Percentiles rank a stretch among this genome's conserved stretches.
These are phyloP conservation scores for Euphydryas editha DNA, from an alignment of 2,888 invertebrate genomes.

Conservation along the genomic window DNA sequence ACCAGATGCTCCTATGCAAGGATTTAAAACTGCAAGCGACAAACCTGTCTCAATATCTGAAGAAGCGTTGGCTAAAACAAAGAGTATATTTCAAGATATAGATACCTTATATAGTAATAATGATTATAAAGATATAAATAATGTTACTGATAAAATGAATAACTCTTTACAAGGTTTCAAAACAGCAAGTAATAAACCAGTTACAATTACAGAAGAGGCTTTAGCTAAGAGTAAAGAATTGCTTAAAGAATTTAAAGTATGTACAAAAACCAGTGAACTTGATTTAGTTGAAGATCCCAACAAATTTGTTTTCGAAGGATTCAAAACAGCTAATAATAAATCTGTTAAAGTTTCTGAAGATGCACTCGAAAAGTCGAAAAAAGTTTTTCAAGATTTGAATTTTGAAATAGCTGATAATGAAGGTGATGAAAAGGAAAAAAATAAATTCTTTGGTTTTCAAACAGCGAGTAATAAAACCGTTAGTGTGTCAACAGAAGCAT, in stretches of 20 bases:
- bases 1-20: slow-evolving; percentile 21
- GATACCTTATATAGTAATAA: slow-evolving; percentile 11
- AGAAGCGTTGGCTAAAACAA: slow-evolving; percentile 44
- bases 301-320: slow-evolving; percentile 41
- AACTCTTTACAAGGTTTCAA: slow-evolving; percentile 41
- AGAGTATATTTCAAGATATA: slow-evolving; percentile 46
- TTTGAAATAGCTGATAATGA: slow-evolving; percentile 28
- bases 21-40: slow-evolving; percentile 64
- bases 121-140: slow-evolving; percentile 29
- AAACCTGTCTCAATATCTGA: slow-evolving; percentile 53
- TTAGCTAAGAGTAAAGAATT: slow-evolving; percentile 53
- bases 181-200: slow-evolving; percentile 53
- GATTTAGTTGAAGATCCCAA: slow-evolving; percentile 3
- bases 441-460: slow-evolving; percentile 50
- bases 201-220: slow-evolving; percentile 49
- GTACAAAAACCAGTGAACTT: slow-evolving; percentile 28
- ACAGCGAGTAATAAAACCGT: slow-evolving; percentile 61
- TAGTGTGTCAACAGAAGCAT: slow-evolving; percentile 56
- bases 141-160: neutral
- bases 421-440: slow-evolving; percentile 1
- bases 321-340: slow-evolving; percentile 55
- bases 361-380: slow-evolving; percentile 47
- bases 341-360: slow-evolving; percentile 51
- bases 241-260: slow-evolving; percentile 40
- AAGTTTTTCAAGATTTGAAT: slow-evolving; percentile 46